Base-by-base conservation (phyloP, 2,888 invertebrate genomes). In the Pseudolycoriella hygida region DNA sequence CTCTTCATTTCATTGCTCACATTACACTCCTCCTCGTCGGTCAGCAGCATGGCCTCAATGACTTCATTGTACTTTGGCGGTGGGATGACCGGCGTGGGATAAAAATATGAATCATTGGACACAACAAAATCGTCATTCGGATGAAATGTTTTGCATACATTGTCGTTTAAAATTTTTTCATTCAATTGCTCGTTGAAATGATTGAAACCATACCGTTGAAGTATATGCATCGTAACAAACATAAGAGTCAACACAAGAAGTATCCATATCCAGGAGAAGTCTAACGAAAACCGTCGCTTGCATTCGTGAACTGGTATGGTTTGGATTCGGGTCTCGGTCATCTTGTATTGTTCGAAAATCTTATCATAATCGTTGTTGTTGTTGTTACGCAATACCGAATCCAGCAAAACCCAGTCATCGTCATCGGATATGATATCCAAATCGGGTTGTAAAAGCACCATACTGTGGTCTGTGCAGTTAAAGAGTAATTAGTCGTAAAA, bases 351-450 rank as follows among this genome's bases (percentile, higher is more conserved):
- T 15, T 48, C 43, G 10, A 38, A 40, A 11, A 37, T 40, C 14
- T 40, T 43, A n/a, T 48, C 46, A 38, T 48, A 43, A 11, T 48
- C 46, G 17, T 30, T 39, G 5, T 32, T 31, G n/a, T 39, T 37
- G 5, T 32, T 31, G n/a, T 39, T 37, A 40, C 43, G 45, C 25
- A 37, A 30, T 11, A 48, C 34, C 10, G 48, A 43, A 38, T 48
- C 48, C 18, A 48, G 20, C 31, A 46, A 19, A 30, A 48, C 40
- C 48, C 48, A 48, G 30, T 48, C 48, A n/a, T 47, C 47, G 12
- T 46, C 45, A 11, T 46, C 45, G 1, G 48, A 46, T 32, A 31
- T 31, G 15, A 46, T 41, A 40, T 48, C 45, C 17, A 46, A 45
- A 32, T 48, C 48, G 1, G 45, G 43, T 38, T 46, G 48, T 17